A percentile compares a stretch with the other conserved stretches of the same genome.
These are phyloP conservation scores for Oxycera nigricornis DNA, from an alignment of 2,888 invertebrate genomes.

Conservation along the genomic window DNA sequence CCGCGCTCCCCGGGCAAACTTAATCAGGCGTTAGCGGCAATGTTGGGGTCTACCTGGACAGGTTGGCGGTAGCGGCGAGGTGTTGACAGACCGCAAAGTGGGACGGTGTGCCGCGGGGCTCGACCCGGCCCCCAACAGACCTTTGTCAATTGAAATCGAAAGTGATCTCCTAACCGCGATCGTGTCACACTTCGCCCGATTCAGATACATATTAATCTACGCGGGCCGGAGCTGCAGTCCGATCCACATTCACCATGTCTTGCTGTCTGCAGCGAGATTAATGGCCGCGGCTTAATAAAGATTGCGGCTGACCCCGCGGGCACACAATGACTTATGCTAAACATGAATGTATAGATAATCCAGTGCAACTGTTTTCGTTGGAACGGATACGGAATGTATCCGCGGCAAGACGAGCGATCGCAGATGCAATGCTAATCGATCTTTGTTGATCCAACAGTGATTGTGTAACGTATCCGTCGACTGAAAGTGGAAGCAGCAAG, in stretches of 20 bases:
- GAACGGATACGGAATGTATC: background rate
- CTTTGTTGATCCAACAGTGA: background rate
- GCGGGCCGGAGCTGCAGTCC: too few relatives aligned
- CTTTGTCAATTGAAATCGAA: conserved; percentile 6
- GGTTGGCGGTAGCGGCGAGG: too few relatives aligned
- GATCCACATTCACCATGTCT: background rate
- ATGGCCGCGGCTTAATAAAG: background rate
- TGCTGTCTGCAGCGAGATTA: background rate
- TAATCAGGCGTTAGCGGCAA: background rate
- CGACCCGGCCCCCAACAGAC: background rate
- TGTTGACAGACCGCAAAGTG: background rate
- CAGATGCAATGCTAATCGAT: background rate
- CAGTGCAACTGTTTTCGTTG: background rate
- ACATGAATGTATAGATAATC: background rate
- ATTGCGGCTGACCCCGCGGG: background rate
- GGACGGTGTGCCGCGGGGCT: background rate
- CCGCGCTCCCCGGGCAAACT: background rate
- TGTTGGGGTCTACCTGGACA: too few relatives aligned
- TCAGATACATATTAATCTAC: background rate
- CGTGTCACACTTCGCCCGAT: background rate
- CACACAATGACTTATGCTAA: background rate
- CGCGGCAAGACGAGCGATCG: background rate
- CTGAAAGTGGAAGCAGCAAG: background rate
- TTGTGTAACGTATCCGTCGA: background rate
- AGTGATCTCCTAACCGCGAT: conserved; percentile 2